Evolutionary conservation across 2,888 invertebrate species (phyloP).

Genomic region (Rhagophthalmus giganteus): DNA sequence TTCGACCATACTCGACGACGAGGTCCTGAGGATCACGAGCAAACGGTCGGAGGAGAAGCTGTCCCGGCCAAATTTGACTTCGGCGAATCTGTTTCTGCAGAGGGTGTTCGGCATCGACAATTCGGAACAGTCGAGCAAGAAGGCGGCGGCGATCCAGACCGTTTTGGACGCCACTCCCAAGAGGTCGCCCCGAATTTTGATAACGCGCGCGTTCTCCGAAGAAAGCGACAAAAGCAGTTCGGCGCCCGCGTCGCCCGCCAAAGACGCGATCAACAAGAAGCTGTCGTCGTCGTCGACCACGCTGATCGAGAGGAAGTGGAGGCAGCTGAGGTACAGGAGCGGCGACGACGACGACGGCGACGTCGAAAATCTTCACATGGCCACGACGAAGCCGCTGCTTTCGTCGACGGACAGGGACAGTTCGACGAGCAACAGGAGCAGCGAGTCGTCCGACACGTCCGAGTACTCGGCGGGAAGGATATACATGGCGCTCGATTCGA

Average conservation of each 20-base stretch:
- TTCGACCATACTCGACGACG: slow-evolving; percentile 50
- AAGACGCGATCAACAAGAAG: slow-evolving; percentile 48
- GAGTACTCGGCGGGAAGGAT: slow-evolving; percentile 50
- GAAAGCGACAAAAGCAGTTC: slow-evolving; percentile 66
- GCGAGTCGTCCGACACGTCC: slow-evolving; percentile 57
- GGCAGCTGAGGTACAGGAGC: slow-evolving; percentile 45
- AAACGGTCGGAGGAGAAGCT: slow-evolving; percentile 46
- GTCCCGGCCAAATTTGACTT: slow-evolving; percentile 53
- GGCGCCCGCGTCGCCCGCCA: slow-evolving; percentile 49
- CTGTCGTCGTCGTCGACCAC: slow-evolving; percentile 54
- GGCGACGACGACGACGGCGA: slow-evolving; percentile 47
- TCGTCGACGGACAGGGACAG: slow-evolving; percentile 34
- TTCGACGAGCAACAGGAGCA: slow-evolving; percentile 46
- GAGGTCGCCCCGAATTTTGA: slow-evolving; percentile 68
- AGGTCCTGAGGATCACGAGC: slow-evolving; percentile 40
- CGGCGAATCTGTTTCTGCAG: slow-evolving; percentile 65
- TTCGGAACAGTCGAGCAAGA: slow-evolving; percentile 37
- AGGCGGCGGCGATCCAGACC: slow-evolving; percentile 37
- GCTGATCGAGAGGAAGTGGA: slow-evolving; percentile 54
- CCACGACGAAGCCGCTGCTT: slow-evolving; percentile 45
- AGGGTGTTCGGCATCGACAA: slow-evolving; percentile 62
- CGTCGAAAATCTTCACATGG: slow-evolving; percentile 38
- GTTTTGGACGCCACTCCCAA: slow-evolving; percentile 47
- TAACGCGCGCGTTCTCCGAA: slow-evolving; percentile 73
- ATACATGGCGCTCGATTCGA: slow-evolving; percentile 53